Evolutionary conservation across 2,113 vertebrate species (phyloP).

Genomic region (Xenopus laevis): DNA sequence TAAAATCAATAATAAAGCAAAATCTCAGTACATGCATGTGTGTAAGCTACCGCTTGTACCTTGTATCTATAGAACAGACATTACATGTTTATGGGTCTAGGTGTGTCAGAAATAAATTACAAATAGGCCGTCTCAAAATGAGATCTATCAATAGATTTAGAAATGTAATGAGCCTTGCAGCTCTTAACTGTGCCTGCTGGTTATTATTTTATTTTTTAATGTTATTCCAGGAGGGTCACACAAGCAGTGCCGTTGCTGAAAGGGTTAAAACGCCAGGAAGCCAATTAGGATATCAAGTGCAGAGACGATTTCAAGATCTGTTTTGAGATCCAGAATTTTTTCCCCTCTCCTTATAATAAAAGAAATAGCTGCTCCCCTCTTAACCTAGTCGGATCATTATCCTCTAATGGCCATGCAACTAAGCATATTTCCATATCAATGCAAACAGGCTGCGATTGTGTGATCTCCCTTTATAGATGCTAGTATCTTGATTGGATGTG

Average conservation of each 20-base stretch:
- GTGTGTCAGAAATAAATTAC: background rate
- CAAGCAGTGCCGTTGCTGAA: background rate
- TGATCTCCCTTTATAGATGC: background rate
- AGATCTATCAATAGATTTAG: no score
- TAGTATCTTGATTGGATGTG: conserved; percentile 18
- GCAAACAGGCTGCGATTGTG: background rate
- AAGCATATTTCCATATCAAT: background rate
- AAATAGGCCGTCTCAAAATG: background rate
- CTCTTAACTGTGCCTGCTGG: no score
- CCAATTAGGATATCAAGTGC: background rate
- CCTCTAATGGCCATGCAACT: background rate
- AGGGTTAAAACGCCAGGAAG: background rate
- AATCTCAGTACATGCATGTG: background rate
- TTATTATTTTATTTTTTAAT: no score
- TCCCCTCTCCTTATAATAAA: no score
- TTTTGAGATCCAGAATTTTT: no score
- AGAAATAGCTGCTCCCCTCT: background rate
- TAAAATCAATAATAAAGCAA: conserved; percentile 1
- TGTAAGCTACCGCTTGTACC: background rate
- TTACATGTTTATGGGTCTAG: background rate
- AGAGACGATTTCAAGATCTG: background rate
- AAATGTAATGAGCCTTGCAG: no score
- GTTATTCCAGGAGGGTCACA: no score
- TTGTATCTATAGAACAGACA: background rate
- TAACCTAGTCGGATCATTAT: background rate